Evolutionary conservation across 1,140 invertebrate species (phyloP).

Genomic region (Wasmannia auropunctata): DNA sequence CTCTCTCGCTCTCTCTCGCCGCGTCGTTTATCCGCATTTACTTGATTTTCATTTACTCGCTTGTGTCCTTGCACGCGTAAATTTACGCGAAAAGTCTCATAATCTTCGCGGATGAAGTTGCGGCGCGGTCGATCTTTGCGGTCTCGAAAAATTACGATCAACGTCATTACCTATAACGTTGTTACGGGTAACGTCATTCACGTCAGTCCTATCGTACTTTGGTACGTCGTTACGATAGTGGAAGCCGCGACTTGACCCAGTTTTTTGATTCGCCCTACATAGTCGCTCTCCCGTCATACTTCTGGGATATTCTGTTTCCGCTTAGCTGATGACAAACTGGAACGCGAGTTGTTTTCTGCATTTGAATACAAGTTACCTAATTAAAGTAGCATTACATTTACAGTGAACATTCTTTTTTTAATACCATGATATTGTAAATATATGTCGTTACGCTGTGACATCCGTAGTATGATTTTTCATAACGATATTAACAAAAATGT

Average conservation of each 20-base stretch:
- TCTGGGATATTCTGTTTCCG: constrained; percentile 48
- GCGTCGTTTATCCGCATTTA: constrained; percentile 2
- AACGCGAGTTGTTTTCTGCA: constrained; percentile 22
- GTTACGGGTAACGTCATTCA: constrained; percentile 40
- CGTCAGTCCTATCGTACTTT: constrained; percentile 31
- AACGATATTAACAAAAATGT: background rate
- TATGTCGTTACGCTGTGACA: background rate
- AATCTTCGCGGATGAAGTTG: background rate
- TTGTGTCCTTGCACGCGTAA: background rate
- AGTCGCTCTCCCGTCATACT: constrained; percentile 38
- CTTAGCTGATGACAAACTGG: constrained; percentile 15
- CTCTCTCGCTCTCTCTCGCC: background rate
- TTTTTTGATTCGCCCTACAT: constrained; percentile 61
- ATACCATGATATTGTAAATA: background rate
- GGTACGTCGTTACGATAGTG: constrained; percentile 37
- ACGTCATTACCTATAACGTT: background rate
- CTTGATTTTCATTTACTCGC: constrained; percentile 3
- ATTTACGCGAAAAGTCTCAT: background rate
- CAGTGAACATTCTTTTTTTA: constrained; percentile 6
- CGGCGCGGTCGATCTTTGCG: background rate
- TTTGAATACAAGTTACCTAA: background rate
- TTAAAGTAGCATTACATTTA: constrained; percentile 18
- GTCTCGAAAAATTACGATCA: background rate
- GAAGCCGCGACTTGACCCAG: constrained; percentile 62
- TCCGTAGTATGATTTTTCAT: background rate